Evolutionary conservation across 2,113 vertebrate genomes (phyloP), one percentile per base, ranked within the genome.

Genomic region (Actenoides lindsayi): DNA sequence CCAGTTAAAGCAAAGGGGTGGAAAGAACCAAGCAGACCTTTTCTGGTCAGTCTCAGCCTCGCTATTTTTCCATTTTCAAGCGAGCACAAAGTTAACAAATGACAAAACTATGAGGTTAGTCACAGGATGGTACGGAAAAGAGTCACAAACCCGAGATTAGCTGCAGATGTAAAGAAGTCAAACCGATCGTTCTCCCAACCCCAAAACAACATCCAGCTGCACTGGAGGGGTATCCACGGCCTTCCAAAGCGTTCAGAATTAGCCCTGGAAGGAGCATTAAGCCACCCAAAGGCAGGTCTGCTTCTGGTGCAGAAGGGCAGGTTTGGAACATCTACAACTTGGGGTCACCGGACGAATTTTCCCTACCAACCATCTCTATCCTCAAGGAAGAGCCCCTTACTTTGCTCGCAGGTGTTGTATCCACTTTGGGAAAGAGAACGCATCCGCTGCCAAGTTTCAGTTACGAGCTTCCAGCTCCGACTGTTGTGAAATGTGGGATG

Each of bases 211-310:
- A 10, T 41, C 41, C 62, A 27, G 0, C 19, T 31, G 39, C 69
- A 37, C 62, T 6, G 28, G 44, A 39, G 64, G 37, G 50, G 12
- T 35, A 78, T 24, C 46, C 30, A 6, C 0, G 0, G 31, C 28
- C 78, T 62, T 70, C 30, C 70, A 74, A 42, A 90, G 16, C 1
- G 1, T 24, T 48, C 23, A 25, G 50, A 73, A 74, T 35, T 30
- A 8, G 3, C 50, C 79, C 51, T 0, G 1, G 33, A 28, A 41
- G 56, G 48, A 62, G 31, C 83, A 73, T 23, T 9, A 31, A 30
- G 44, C 16, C 4, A 2, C 57, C 44, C 46, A 31, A 37, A 83
- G 35, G 70, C 63, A 30, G 27, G 39, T 20, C 16, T 18, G 17
- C 13, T 77, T n/a, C 56, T 33, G 51, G 77, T 28, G 33, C 39